phyloP scores from a whole-genome alignment of 2,888 invertebrate genomes.

The Gibbula magus region DNA sequence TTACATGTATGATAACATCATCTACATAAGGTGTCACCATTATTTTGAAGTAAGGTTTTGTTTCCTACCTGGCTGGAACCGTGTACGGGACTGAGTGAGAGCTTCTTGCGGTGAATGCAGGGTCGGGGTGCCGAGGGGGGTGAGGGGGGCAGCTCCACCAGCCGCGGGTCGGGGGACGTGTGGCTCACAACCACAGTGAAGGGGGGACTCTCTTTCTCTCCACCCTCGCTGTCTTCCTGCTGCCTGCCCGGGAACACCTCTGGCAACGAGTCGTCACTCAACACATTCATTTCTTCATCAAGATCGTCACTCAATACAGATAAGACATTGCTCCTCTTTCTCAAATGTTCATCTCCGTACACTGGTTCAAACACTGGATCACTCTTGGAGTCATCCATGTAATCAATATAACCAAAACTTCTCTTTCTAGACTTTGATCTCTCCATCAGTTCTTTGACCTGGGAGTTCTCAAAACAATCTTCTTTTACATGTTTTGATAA shows the following conservation, averaged over 20 bases:
- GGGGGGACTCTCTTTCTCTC: neutral
- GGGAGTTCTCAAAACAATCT: too few relatives aligned
- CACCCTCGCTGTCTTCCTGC: neutral
- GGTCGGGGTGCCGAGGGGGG: neutral
- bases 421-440: neutral
- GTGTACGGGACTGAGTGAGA: neutral
- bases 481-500: neutral
- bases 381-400: neutral
- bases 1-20: too few relatives aligned
- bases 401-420: neutral
- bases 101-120: neutral
- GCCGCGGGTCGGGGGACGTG: neutral
- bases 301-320: neutral
- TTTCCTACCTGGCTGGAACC: neutral
- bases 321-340: neutral
- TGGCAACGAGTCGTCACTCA: neutral
- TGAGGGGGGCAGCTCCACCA: neutral
- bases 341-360: constrained; percentile 10
- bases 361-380: neutral
- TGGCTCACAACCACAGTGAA: constrained; percentile 18
- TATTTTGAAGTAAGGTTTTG: too few relatives aligned
- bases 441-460: neutral
- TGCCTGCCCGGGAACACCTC: neutral
- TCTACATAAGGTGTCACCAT: too few relatives aligned
- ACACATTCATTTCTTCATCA: neutral